Evolutionary conservation across 2,888 invertebrate genomes (phyloP).

Genomic region (Eristalis tenax): DNA sequence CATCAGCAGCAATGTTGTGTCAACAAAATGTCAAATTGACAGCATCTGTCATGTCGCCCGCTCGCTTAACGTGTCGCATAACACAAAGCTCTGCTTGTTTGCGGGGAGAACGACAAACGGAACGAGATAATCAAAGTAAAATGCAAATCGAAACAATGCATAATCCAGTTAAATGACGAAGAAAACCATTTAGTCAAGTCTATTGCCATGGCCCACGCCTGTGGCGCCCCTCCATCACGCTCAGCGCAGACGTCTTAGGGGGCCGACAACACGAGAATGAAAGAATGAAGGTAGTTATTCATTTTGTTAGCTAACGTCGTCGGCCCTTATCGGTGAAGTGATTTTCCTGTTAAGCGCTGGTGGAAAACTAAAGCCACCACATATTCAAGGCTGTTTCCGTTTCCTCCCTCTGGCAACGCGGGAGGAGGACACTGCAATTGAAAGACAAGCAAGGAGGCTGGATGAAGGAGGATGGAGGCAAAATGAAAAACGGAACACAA

Average conservation of each 20-base stretch:
- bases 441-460: neutral
- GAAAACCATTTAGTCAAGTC: constrained; percentile 57
- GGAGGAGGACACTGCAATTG: constrained; percentile 15
- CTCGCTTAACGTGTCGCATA: neutral
- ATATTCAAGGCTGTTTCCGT: constrained; percentile 47
- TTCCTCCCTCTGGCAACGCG: neutral
- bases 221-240: neutral
- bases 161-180: constrained; percentile 61
- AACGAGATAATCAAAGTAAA: constrained; percentile 33
- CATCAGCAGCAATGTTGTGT: neutral
- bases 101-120: neutral
- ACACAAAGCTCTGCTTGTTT: neutral
- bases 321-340: neutral
- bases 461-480: neutral
- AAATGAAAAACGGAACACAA: neutral
- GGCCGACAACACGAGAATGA: neutral
- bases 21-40: neutral
- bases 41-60: neutral
- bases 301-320: constrained; percentile 19
- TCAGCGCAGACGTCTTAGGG: neutral
- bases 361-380: constrained; percentile 49
- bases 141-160: constrained; percentile 13
- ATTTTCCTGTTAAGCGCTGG: constrained; percentile 11
- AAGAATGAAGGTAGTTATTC: constrained; percentile 19
- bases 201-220: neutral